phyloP scores from a whole-genome alignment of 2,888 invertebrate genomes.

The Chymomyza fuscimana region DNA sequence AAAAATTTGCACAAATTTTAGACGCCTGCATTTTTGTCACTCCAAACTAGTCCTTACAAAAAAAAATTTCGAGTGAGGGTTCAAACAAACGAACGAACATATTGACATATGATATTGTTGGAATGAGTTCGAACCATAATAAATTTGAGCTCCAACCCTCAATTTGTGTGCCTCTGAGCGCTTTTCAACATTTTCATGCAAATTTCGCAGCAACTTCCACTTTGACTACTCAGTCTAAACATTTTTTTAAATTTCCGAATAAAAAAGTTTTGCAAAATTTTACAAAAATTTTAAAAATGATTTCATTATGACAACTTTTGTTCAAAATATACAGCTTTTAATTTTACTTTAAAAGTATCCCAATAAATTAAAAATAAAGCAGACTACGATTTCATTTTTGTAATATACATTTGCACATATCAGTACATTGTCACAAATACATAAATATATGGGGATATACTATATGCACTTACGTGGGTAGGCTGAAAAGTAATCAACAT shows the following conservation, averaged over 20 bases:
- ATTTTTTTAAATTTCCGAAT: too few relatives aligned
- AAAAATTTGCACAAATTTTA: conserved; percentile 65
- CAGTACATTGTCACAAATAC: too few relatives aligned
- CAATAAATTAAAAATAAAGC: neutral
- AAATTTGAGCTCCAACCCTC: too few relatives aligned
- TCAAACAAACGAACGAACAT: neutral
- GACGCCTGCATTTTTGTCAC: neutral
- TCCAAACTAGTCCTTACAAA: neutral
- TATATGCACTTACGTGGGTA: too few relatives aligned
- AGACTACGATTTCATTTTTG: too few relatives aligned
- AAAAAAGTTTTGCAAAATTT: neutral
- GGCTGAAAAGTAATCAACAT: too few relatives aligned
- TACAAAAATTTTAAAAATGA: conserved; percentile 5
- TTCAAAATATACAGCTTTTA: conserved; percentile 28
- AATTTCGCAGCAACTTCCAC: neutral
- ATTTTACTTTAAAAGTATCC: too few relatives aligned
- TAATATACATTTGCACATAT: too few relatives aligned
- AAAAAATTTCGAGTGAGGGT: neutral
- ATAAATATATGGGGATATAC: too few relatives aligned
- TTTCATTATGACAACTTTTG: conserved; percentile 13
- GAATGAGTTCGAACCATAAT: too few relatives aligned
- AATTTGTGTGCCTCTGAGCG: neutral
- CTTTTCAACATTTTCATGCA: neutral
- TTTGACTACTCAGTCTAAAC: too few relatives aligned
- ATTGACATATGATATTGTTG: too few relatives aligned